A percentile compares a stretch with the other conserved stretches of the same genome.
Conservation (phyloP, 2,888 invertebrate genomes). For the Pollenia amentaria region DNA sequence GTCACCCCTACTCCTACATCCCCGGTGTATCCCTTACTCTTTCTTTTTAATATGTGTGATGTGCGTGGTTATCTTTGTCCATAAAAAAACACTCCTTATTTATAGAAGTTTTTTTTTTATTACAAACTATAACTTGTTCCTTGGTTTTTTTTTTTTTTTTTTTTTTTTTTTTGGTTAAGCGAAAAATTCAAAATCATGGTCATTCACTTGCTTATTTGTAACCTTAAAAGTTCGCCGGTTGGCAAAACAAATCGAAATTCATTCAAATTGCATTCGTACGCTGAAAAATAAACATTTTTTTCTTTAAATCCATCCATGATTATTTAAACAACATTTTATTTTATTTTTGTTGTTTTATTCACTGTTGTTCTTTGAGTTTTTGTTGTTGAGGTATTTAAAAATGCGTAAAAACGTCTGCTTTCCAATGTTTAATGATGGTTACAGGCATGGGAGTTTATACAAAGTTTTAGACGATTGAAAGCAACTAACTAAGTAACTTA, state of each 20-base stretch:
- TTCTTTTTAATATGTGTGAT: constrained; percentile 16
- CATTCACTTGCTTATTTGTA: constrained; percentile 67
- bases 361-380: constrained; percentile 23
- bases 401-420: constrained; percentile 68
- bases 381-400: constrained; percentile 53
- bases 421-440: constrained; percentile 56
- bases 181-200: constrained; percentile 71
- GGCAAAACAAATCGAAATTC: constrained; percentile 13
- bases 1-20: neutral
- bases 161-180: constrained; percentile 6
- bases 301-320: constrained; percentile 62
- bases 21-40: neutral
- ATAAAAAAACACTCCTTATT: constrained; percentile 65
- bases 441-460: constrained; percentile 18
- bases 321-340: constrained; percentile 60
- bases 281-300: constrained; percentile 40
- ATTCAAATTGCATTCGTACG: constrained; percentile 41
- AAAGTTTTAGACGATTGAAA: neutral
- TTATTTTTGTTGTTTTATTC: constrained; percentile 13
- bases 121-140: constrained; percentile 58
- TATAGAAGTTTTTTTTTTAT: constrained; percentile 19
- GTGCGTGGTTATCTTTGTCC: constrained; percentile 63
- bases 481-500: constrained; percentile 24
- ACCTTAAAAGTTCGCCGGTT: constrained; percentile 53
- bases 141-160: constrained; percentile 41